Base-by-base conservation (phyloP, 2,888 invertebrate species). In the Harmothoe impar region DNA sequence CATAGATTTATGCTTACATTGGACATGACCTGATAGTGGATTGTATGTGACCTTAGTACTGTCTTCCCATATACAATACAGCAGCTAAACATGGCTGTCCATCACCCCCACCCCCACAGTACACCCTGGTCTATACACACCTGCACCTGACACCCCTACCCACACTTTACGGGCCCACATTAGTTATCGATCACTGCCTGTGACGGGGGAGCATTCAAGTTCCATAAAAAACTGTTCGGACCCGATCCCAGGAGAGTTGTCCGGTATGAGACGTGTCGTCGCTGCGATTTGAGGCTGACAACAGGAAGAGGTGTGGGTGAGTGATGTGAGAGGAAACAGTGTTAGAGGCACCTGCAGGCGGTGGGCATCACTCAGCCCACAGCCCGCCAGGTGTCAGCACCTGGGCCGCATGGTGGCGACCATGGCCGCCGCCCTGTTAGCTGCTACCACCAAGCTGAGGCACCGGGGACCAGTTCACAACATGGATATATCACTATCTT, bases 271-370 rank as follows among this genome's bases (percentile, higher is more conserved):
- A 43, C 81, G 43, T 81, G 81, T 81, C 81, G 81, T 81, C 81
- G 35, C 81, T 43, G 81, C 81, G 35, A 81, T 81, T 43, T 81
- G 81, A 81, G 81, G 0, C 81, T 33, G 81, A 43, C 81, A 72
- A 81, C 81, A 43, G 81, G 81, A 43, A 35, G 81, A 43, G 33
- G 35, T 35, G 81, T 33, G 35, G 20, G 33, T 81, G 81, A 81
- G 81, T 81, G 35, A 81, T 81, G 81, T 81, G 81, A 43, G 81
- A 29, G 72, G 7, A 35, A 33, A 81, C 81, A 43, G 35, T 35
- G 81, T 43, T 5, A 81, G 81, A 7, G 23, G n/a, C 81, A 81
- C 81, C 81, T 35, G 81, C 81, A 35, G 35, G 0, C 35, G 0
- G 43, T 17, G 10, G 10, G 35, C 81, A 81, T 43, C 81, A 81